A percentile compares a stretch with the other conserved stretches of the same genome.
phyloP scores from a whole-genome alignment of 2,797 vertebrate genomes.

The Pelochelys cantorii region DNA sequence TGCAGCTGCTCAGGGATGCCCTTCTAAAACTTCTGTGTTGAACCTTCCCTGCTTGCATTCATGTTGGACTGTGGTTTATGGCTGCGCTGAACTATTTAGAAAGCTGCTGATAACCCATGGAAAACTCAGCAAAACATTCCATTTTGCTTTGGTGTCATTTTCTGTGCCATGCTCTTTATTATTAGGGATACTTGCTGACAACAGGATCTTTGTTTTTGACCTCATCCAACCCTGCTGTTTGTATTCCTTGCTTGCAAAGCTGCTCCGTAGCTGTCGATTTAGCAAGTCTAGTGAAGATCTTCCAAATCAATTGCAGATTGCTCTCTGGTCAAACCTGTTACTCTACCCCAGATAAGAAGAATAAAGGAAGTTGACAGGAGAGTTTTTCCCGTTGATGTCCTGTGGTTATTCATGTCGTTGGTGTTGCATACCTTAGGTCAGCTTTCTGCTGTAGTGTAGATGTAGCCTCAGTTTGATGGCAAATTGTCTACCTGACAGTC shows the following conservation, averaged over 20 bases:
- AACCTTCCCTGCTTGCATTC: not conserved
- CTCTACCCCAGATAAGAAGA: too few species aligned
- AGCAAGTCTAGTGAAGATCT: too few species aligned
- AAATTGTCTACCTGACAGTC: not conserved
- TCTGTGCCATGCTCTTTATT: not conserved
- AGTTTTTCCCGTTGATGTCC: too few species aligned
- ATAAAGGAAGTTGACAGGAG: too few species aligned
- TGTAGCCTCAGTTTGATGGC: not conserved
- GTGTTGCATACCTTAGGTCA: too few species aligned
- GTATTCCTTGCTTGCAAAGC: not conserved
- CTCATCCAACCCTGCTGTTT: not conserved
- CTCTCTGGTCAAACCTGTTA: too few species aligned
- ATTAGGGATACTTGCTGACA: not conserved
- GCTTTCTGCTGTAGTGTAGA: too few species aligned
- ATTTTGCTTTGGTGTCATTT: constrained; percentile 20
- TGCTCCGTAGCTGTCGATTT: accelerated
- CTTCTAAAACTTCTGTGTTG: constrained; percentile 37
- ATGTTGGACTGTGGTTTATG: constrained; percentile 16
- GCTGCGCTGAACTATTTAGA: constrained; percentile 1
- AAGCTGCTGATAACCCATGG: constrained; percentile 36
- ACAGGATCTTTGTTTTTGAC: not conserved
- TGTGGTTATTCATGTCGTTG: too few species aligned
- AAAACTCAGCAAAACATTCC: constrained; percentile 48
- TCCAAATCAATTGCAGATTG: too few species aligned
- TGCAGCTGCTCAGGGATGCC: not conserved